Conservation (phyloP, 92 coral and sea anemone genomes). For the Epizoanthus rinbou region DNA sequence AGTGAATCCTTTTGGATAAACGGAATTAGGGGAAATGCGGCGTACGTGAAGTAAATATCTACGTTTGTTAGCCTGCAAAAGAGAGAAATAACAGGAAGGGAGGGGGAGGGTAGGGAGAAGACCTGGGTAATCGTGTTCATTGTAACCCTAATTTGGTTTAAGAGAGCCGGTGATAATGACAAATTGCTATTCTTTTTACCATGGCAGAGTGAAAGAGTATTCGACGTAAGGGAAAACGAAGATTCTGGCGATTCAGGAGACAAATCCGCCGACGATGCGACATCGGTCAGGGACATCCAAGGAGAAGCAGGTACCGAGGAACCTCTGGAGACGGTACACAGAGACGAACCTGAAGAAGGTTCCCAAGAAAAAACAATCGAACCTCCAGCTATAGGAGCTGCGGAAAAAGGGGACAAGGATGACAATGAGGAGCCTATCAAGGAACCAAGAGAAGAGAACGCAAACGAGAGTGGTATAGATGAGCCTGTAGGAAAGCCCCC, state of each 20-base stretch:
- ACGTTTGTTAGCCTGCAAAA: no score
- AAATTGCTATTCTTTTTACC: neutral
- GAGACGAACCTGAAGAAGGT: constrained; percentile 10
- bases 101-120: no score
- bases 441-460: constrained; percentile 7
- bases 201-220: constrained; percentile 10
- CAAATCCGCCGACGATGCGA: neutral
- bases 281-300: constrained; percentile 21
- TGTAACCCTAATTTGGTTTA: no score
- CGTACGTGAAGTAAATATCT: no score
- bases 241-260: constrained; percentile 1
- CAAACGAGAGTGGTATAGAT: constrained; percentile 3
- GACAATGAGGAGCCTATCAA: constrained; percentile 46
- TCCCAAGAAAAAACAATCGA: constrained; percentile 12
- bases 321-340: constrained; percentile 39
- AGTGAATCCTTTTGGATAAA: no score
- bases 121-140: no score
- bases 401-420: constrained; percentile 56
- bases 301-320: constrained; percentile 25
- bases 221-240: neutral
- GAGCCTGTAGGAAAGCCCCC: neutral
- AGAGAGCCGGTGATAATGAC: neutral
- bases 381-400: constrained; percentile 32
- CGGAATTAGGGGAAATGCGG: no score
- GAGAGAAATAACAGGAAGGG: no score